These are phyloP conservation scores for Orthosia gothica DNA, from an alignment of 2,888 invertebrate species.

Conservation along the genomic window DNA sequence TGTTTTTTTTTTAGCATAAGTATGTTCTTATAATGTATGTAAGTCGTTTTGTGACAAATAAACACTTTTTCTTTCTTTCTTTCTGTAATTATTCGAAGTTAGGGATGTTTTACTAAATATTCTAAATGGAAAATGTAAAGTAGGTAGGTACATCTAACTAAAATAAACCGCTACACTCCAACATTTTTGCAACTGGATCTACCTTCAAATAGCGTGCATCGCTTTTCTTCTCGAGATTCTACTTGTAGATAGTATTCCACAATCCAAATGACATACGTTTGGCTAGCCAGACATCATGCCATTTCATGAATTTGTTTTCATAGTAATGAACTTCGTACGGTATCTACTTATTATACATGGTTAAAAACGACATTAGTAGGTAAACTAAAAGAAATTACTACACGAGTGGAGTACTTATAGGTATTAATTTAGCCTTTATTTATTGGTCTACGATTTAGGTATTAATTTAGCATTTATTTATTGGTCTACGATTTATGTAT, in stretches of 20 bases:
- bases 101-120: too few relatives aligned
- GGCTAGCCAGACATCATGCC: background rate
- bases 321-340: background rate
- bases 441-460: too few relatives aligned
- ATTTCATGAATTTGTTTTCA: background rate
- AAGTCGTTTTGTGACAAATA: too few relatives aligned
- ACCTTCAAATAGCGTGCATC: conserved; percentile 3
- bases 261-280: background rate
- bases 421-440: background rate
- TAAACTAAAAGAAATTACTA: background rate
- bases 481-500: too few relatives aligned
- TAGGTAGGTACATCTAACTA: background rate
- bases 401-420: background rate
- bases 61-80: too few relatives aligned
- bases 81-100: too few relatives aligned
- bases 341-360: background rate
- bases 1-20: too few relatives aligned
- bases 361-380: background rate
- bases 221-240: conserved; percentile 6
- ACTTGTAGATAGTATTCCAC: conserved; percentile 7
- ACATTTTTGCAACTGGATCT: background rate
- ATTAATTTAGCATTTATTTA: too few relatives aligned
- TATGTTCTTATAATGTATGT: too few relatives aligned
- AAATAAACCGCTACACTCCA: background rate
- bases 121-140: background rate